These are phyloP conservation scores for Acholoe squamosa DNA, from an alignment of 2,888 invertebrate genomes.

Conservation along the genomic window DNA sequence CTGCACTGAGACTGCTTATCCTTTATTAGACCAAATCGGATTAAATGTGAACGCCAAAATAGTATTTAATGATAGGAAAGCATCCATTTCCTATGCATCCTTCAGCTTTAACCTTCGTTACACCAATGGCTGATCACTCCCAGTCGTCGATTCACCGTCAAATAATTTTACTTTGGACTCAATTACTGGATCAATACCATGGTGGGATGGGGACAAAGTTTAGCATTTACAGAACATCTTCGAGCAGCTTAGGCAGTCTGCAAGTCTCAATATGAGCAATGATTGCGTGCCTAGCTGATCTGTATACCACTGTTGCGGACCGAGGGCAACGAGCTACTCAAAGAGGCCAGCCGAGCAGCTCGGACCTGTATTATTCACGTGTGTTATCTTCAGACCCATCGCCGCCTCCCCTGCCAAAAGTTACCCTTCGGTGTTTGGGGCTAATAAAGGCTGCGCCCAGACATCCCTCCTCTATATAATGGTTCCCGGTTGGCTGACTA, in stretches of 20 bases:
- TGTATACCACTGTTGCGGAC: background rate
- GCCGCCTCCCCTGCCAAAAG: conserved; percentile 6
- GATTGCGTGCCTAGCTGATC: background rate
- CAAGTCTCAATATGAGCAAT: background rate
- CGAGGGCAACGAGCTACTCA: background rate
- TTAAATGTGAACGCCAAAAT: too few relatives aligned
- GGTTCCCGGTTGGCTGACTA: conserved; percentile 20
- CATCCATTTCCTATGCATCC: too few relatives aligned
- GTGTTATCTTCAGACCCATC: conserved; percentile 29
- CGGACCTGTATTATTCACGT: conserved; percentile 15
- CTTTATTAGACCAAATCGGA: too few relatives aligned
- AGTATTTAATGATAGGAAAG: too few relatives aligned
- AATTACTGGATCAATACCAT: background rate
- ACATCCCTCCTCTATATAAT: background rate
- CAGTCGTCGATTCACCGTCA: too few relatives aligned
- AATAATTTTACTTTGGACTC: too few relatives aligned
- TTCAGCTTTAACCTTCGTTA: too few relatives aligned
- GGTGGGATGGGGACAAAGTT: background rate
- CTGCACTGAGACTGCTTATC: too few relatives aligned
- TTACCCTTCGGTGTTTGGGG: conserved; percentile 15
- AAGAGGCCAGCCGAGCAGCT: background rate
- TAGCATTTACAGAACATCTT: background rate
- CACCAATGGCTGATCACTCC: too few relatives aligned
- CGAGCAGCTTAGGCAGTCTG: background rate
- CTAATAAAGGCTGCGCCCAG: conserved; percentile 17